These are phyloP conservation scores for Hozukius guyotensis DNA, from an alignment of 2,797 vertebrate species.

Conservation along the genomic window DNA sequence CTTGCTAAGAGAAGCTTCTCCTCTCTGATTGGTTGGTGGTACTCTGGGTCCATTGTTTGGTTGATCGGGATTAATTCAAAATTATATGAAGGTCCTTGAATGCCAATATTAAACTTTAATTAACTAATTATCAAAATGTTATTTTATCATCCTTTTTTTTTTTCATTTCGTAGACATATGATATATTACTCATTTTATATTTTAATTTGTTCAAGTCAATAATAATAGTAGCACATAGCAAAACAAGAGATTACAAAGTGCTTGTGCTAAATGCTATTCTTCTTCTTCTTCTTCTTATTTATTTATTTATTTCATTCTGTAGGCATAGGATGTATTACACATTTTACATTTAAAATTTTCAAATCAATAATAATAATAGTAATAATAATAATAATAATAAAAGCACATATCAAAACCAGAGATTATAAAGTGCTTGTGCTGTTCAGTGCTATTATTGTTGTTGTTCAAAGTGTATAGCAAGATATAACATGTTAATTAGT, in stretches of 20 bases:
- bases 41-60: conserved; percentile 27
- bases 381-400: background rate
- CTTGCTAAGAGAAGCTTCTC: conserved; percentile 23
- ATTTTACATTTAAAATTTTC: no score
- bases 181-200: background rate
- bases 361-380: background rate
- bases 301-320: background rate
- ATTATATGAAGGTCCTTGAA: background rate
- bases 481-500: no score
- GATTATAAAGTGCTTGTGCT: no score
- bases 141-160: no score
- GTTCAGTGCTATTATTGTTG: no score
- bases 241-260: background rate
- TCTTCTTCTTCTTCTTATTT: background rate
- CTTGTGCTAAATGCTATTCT: background rate
- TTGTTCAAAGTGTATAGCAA: no score
- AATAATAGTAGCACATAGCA: background rate
- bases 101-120: background rate
- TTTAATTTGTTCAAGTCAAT: background rate
- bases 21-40: conserved; percentile 68
- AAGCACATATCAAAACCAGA: no score
- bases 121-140: background rate
- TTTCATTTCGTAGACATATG: background rate
- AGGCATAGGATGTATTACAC: no score
- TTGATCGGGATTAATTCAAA: conserved; percentile 25